A percentile compares a stretch with the other conserved stretches of the same genome.
These are phyloP conservation scores for Mormyrus proboscirostris DNA, from an alignment of 2,797 vertebrate species.

Conservation along the genomic window DNA sequence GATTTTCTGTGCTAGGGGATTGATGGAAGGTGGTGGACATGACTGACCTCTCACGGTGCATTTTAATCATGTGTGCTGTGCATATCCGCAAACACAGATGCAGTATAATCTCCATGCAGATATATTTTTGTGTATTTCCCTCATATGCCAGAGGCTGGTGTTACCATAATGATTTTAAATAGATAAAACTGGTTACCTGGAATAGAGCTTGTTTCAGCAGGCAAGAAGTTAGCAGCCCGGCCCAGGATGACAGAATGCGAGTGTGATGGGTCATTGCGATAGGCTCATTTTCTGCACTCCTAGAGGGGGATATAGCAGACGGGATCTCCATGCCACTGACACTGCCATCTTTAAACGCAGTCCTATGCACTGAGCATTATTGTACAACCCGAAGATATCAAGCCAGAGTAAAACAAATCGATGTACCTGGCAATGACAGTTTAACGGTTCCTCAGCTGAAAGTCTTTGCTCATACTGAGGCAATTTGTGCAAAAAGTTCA, in stretches of 20 bases:
- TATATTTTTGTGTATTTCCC: neutral
- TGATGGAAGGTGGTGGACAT: neutral
- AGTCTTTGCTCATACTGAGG: neutral
- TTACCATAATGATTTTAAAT: neutral
- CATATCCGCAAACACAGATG: neutral
- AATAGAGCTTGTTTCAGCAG: neutral
- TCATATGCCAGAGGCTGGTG: neutral
- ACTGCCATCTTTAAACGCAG: neutral
- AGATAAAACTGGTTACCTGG: neutral
- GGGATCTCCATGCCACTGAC: neutral
- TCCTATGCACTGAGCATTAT: neutral
- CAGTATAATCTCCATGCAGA: neutral
- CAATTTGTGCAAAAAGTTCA: neutral
- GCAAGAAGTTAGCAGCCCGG: neutral
- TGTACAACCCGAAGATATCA: constrained; percentile 5
- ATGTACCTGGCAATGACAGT: constrained; percentile 28
- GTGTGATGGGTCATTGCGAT: neutral
- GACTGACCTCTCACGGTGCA: neutral
- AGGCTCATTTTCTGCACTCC: neutral
- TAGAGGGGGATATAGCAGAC: neutral
- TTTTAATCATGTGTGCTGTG: neutral
- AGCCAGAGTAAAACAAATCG: constrained; percentile 44
- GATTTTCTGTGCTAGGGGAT: neutral
- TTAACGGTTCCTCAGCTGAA: neutral
- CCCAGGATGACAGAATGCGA: neutral